Evolutionary conservation across 2,888 invertebrate species (phyloP), one percentile per base, ranked within the genome.

Genomic region (Cylindroiulus punctatus): DNA sequence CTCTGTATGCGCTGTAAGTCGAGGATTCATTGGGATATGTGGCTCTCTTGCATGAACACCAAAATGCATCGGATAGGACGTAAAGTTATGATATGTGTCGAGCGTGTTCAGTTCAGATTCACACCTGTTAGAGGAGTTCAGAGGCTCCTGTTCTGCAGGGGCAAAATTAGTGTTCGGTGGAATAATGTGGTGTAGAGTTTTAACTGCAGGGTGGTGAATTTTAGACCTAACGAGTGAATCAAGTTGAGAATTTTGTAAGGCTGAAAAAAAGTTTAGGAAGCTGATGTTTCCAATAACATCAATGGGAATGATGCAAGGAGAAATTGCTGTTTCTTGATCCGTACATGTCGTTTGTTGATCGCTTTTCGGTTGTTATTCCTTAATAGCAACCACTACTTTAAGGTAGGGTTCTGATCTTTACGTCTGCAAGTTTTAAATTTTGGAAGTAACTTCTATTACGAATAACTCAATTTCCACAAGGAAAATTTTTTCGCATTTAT

Each of bases 281-380:
- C 30, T 32, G 14, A 26, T 76, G 76, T 30, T 76, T 76, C 17
- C 17, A 26, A 32, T 76, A 76, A 30, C 76, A 76, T 30, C 17
- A 30, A 76, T 76, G 76, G 76, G 76, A 76, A 76, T 76, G 76
- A 76, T 76, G 76, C 76, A 76, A 76, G 76, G 76, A 76, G 76
- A 76, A 76, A 76, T 30, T 26, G 30, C 76, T 76, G 14, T 76
- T 76, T 76, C 76, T 76, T 30, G 30, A 76, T 30, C 76, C 76
- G 30, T 76, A 76, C 76, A 76, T 76, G 76, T 76, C 76, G 76
- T 30, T 76, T 76, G 76, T 76, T 76, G 76, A 76, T 76, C 76
- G 76, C 76, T 76, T 76, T 76, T 76, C 30, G 76, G 76, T 76
- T 76, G 76, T 76, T 76, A 76, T 76, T 30, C 76, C 30, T 76